phyloP scores from a whole-genome alignment of 1,140 invertebrate genomes.

The Drosophila melanica region DNA sequence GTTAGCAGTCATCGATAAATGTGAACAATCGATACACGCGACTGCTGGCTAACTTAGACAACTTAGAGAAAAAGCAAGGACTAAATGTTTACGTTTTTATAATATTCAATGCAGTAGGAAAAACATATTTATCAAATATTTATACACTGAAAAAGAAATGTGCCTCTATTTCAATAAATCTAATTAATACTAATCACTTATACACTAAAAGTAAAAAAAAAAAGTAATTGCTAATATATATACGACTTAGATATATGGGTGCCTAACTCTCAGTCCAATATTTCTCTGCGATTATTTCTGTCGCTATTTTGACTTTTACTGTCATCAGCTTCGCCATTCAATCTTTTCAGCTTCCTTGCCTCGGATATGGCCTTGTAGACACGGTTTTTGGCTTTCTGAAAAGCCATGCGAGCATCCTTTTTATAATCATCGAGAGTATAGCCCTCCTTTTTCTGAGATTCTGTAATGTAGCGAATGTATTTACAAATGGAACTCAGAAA shows the following conservation, averaged over 20 bases:
- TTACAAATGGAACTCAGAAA: not conserved
- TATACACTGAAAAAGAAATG: not conserved
- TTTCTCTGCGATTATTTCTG: slow-evolving; percentile 6
- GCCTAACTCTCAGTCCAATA: not conserved
- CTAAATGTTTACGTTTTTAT: not conserved
- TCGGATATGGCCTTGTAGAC: slow-evolving; percentile 28
- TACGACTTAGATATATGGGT: not conserved
- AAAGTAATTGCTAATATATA: not conserved
- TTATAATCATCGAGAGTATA: slow-evolving; percentile 34
- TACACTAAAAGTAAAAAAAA: not conserved
- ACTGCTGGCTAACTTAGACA: not conserved
- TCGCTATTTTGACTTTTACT: not conserved
- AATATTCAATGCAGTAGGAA: not conserved
- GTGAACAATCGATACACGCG: not conserved
- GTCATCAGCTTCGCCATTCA: not conserved
- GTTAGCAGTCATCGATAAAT: not conserved
- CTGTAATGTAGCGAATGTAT: slow-evolving; percentile 3
- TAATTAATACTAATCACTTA: slow-evolving; percentile 7
- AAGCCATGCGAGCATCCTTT: slow-evolving; percentile 30
- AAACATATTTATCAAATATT: slow-evolving; percentile 3
- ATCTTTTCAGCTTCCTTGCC: slow-evolving; percentile 10
- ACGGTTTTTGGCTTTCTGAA: slow-evolving; percentile 35
- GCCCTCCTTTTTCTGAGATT: slow-evolving; percentile 34
- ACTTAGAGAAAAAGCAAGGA: not conserved
- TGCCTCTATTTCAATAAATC: not conserved